These are phyloP conservation scores for Brachymystax lenok DNA, from an alignment of 2,797 vertebrate genomes.

Conservation along the genomic window DNA sequence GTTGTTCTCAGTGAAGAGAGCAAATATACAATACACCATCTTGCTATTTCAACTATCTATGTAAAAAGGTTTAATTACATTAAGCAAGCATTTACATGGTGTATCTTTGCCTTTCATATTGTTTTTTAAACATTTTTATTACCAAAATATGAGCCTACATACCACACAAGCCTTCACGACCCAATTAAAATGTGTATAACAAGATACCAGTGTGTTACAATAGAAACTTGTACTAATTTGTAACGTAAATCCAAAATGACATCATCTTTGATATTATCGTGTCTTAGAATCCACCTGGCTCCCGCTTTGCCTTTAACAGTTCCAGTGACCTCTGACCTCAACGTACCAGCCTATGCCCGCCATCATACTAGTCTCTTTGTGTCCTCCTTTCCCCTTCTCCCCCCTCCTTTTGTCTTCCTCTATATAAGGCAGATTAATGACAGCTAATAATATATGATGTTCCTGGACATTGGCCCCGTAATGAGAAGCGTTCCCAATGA, in stretches of 20 bases:
- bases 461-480: constrained; percentile 95
- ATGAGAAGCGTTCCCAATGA: constrained; percentile 98
- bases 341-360: constrained; percentile 66
- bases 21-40: constrained; percentile 18
- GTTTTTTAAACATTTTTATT: background rate
- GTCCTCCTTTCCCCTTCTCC: constrained; percentile 70
- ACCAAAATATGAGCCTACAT: background rate
- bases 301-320: constrained; percentile 69
- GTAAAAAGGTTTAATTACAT: background rate
- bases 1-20: constrained; percentile 18
- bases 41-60: background rate
- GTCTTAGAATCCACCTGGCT: constrained; percentile 46
- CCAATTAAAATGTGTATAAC: background rate
- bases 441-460: constrained; percentile 99
- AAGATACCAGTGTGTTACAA: no score
- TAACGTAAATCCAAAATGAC: no score
- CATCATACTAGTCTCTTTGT: constrained; percentile 77
- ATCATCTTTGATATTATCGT: constrained; percentile 33
- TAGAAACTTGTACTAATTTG: background rate
- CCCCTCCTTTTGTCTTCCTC: constrained; percentile 52
- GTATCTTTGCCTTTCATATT: background rate
- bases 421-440: constrained; percentile 98
- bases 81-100: background rate
- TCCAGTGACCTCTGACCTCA: constrained; percentile 74
- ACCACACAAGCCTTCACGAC: background rate